Conservation (phyloP, 1,140 invertebrate species). For the Agrypnia vestita region DNA sequence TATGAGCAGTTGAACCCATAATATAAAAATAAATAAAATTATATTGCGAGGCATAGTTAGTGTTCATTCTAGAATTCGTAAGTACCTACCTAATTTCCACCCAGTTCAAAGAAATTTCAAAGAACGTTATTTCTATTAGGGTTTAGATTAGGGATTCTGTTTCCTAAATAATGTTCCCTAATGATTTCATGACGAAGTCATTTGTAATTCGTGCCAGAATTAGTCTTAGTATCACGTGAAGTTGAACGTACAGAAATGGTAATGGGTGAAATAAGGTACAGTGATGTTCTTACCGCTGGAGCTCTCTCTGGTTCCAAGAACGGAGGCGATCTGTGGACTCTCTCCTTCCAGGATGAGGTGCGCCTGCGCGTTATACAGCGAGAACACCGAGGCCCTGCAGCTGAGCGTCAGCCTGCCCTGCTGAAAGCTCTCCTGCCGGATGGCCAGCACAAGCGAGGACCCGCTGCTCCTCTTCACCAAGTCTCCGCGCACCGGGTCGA, state of each 20-base stretch:
- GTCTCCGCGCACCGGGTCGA: not conserved
- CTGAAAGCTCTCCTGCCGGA: slow-evolving; percentile 74
- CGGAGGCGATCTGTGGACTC: slow-evolving; percentile 78
- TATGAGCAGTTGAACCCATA: too few relatives aligned
- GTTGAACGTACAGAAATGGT: not conserved
- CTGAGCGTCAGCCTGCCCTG: slow-evolving; percentile 76
- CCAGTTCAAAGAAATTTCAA: too few relatives aligned
- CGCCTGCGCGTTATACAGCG: slow-evolving; percentile 75
- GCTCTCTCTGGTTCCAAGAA: slow-evolving; percentile 77
- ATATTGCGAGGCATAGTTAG: too few relatives aligned
- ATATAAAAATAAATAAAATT: too few relatives aligned
- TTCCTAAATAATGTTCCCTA: too few relatives aligned
- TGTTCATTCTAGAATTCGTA: too few relatives aligned
- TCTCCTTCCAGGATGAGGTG: slow-evolving; percentile 79
- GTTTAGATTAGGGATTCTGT: too few relatives aligned
- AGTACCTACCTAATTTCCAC: too few relatives aligned
- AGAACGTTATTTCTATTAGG: too few relatives aligned
- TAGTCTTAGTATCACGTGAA: too few relatives aligned
- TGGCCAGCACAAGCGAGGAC: slow-evolving; percentile 41
- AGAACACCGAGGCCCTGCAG: slow-evolving; percentile 78
- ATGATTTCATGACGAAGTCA: not conserved
- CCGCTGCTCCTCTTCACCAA: slow-evolving; percentile 48
- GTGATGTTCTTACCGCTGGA: slow-evolving; percentile 64
- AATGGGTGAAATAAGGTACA: not conserved
- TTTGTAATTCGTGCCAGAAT: not conserved